Evolutionary conservation across 2,113 vertebrate species (phyloP).

Genomic region (Oncorhynchus mykiss): DNA sequence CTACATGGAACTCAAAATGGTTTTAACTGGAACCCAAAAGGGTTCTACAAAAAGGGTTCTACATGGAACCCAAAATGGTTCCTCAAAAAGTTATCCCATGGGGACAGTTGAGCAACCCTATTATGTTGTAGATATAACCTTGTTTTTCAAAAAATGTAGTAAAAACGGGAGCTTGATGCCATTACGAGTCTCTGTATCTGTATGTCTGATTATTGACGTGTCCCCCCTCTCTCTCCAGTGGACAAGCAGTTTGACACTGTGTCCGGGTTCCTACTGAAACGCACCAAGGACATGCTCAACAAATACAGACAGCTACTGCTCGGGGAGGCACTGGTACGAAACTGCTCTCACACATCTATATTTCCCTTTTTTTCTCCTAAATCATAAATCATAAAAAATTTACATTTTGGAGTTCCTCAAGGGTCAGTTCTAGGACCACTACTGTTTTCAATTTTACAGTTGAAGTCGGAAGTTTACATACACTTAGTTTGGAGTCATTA

Average conservation of each 20-base stretch:
- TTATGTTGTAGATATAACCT: neutral
- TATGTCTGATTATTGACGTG: neutral
- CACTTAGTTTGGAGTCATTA: no score
- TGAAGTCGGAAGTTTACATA: no score
- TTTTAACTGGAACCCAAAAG: no score
- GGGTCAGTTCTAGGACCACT: no score
- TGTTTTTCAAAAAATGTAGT: neutral
- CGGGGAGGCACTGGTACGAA: conserved; percentile 70
- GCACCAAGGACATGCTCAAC: conserved; percentile 80
- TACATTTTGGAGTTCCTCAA: no score
- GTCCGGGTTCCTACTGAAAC: conserved; percentile 75
- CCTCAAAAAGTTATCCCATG: no score
- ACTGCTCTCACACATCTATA: neutral
- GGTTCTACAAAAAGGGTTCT: no score
- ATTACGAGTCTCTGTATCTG: neutral
- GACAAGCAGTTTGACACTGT: conserved; percentile 77
- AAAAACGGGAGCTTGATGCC: neutral
- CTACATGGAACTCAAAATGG: no score
- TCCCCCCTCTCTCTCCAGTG: conserved; percentile 58
- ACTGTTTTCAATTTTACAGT: no score
- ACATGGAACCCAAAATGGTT: no score
- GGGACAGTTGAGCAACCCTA: no score
- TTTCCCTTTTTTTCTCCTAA: neutral
- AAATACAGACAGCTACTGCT: conserved; percentile 80
- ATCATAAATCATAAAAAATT: neutral